Evolutionary conservation across 2,888 invertebrate species (phyloP), one percentile per base, ranked within the genome.

Genomic region (Ennomos erosarius): DNA sequence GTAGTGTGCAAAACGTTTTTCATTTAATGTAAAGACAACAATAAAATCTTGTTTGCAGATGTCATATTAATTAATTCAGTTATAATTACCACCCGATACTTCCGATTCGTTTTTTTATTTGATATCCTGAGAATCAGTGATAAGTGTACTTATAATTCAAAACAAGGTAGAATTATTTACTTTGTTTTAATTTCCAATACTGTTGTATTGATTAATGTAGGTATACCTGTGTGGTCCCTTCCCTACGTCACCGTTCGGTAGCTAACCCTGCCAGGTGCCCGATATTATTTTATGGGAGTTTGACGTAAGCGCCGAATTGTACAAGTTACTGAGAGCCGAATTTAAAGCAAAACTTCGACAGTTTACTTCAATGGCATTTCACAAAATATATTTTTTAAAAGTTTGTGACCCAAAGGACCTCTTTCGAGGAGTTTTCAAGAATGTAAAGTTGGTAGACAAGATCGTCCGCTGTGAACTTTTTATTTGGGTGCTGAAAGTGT

Each of bases 231-330:
- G 6, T 1, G 9, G 13, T 47, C 13, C n/a, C 26, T 1, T 46
- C 59, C 16, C 53, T 45, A 49, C 9, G 4, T 40, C 55, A 42
- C 44, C 46, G 43, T 12, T 52, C 1, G 46, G 49, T 13, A 38
- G 54, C 36, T 57, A 53, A 47, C 52, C 37, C 54, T n/a, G 54
- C 51, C 62, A 79, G 79, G 76, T 79, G 78, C 57, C 67, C 68
- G 67, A 76, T 75, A 73, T 74, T 71, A 71, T 73, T 79, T 77
- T 79, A 80, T 72, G 66, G 65, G 57, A 70, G 68, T 76, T 67
- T 58, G 67, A 64, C 71, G 68, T 67, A 61, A 69, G 68, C 62
- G 55, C 59, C 40, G 58, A 67, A 75, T 68, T 68, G 65, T 61
- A 62, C 52, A 69, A 73, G 65, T 74, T 73, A 50, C 62, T 55